phyloP scores from a whole-genome alignment of 2,113 vertebrate species.

The Trichechus manatus region DNA sequence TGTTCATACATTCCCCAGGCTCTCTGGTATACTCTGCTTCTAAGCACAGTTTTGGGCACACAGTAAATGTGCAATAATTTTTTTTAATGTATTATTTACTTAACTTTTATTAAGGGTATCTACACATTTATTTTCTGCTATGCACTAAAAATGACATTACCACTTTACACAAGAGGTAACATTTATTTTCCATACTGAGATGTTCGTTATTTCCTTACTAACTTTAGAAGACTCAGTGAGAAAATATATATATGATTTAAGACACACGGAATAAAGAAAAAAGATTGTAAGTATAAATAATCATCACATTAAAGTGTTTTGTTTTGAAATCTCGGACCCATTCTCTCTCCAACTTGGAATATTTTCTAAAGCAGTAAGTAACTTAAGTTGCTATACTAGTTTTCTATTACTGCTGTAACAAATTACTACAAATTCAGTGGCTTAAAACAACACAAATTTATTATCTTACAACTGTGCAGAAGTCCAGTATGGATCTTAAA shows the following conservation, averaged over 20 bases:
- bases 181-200: constrained; percentile 12
- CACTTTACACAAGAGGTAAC: neutral
- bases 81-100: neutral
- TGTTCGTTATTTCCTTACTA: neutral
- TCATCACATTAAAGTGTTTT: neutral
- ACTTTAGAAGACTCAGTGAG: neutral
- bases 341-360: neutral
- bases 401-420: neutral
- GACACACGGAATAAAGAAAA: neutral
- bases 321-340: neutral
- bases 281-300: neutral
- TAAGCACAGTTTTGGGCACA: neutral
- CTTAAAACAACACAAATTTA: neutral
- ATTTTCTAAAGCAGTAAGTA: neutral
- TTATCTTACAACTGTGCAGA: neutral
- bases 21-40: neutral
- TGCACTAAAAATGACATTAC: constrained; percentile 2
- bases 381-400: neutral
- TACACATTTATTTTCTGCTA: constrained; percentile 35
- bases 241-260: neutral
- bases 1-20: neutral
- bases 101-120: neutral
- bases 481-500: neutral
- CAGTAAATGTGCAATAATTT: neutral
- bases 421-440: too few relatives aligned